Evolutionary conservation across 2,888 invertebrate genomes (phyloP).

Genomic region (Caenorhabditis sp.): DNA sequence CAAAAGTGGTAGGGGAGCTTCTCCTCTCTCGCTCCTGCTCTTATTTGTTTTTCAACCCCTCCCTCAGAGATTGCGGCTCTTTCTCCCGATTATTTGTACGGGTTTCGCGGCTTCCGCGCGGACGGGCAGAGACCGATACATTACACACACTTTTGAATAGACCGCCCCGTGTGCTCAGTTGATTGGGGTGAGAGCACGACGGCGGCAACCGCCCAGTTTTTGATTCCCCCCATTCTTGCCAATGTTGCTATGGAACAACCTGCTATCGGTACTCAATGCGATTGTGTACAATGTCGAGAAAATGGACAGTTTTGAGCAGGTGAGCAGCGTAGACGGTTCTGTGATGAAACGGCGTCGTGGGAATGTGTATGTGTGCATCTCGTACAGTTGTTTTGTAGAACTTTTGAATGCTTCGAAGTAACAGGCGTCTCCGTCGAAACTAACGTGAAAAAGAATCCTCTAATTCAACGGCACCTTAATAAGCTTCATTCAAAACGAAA

Average conservation of each 20-base stretch:
- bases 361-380: no score
- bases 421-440: no score
- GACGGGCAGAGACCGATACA: constrained; percentile 42
- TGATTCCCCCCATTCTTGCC: constrained; percentile 30
- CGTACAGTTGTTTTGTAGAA: no score
- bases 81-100: constrained; percentile 45
- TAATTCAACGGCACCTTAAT: no score
- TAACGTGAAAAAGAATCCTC: no score
- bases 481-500: no score
- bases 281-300: constrained; percentile 48
- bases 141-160: constrained; percentile 48
- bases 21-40: constrained; percentile 2
- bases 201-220: constrained; percentile 18
- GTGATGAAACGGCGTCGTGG: not conserved
- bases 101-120: constrained; percentile 55
- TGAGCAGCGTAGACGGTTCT: not conserved
- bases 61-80: constrained; percentile 11
- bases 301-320: constrained; percentile 23
- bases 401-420: no score
- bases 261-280: constrained; percentile 51
- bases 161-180: constrained; percentile 36
- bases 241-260: constrained; percentile 57
- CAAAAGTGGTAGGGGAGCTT: constrained; percentile 31
- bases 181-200: constrained; percentile 1
- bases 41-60: constrained; percentile 38